Conservation (phyloP, 53 echinoderm and acorn worm genomes). For the Crossaster papposus region DNA sequence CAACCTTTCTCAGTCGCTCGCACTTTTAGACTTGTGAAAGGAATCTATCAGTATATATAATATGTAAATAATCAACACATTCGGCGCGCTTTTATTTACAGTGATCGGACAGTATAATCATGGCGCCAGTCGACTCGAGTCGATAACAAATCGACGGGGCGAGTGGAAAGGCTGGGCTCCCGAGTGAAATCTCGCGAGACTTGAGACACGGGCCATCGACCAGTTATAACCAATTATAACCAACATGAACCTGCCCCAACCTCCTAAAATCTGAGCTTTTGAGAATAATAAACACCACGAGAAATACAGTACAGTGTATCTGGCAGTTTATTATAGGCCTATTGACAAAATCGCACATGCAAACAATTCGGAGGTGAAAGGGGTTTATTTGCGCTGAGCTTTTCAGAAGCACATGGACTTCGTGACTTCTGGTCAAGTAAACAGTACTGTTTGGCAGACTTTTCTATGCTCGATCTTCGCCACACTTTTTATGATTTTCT, state of each 20-base stretch:
- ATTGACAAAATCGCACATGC: no score
- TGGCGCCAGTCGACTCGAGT: background rate
- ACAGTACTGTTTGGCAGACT: background rate
- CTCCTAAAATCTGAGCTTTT: background rate
- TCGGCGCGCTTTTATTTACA: background rate
- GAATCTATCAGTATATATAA: background rate
- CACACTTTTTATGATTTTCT: no score
- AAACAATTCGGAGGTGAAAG: no score
- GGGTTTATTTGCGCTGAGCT: no score
- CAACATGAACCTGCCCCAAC: no score
- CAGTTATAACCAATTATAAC: no score
- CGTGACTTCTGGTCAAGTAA: no score
- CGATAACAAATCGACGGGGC: background rate
- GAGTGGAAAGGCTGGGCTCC: background rate
- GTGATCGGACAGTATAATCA: background rate
- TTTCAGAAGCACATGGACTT: no score
- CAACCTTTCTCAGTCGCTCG: background rate
- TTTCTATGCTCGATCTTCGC: background rate
- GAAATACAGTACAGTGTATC: no score
- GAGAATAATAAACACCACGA: no score
- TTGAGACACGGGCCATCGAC: no score
- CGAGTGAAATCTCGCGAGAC: background rate
- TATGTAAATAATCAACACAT: background rate
- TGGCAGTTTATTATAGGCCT: no score
- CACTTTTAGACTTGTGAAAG: background rate